A percentile compares a stretch with the other conserved stretches of the same genome.
These are phyloP conservation scores for Hipposideros larvatus DNA, from an alignment of 2,797 vertebrate species.

Conservation along the genomic window DNA sequence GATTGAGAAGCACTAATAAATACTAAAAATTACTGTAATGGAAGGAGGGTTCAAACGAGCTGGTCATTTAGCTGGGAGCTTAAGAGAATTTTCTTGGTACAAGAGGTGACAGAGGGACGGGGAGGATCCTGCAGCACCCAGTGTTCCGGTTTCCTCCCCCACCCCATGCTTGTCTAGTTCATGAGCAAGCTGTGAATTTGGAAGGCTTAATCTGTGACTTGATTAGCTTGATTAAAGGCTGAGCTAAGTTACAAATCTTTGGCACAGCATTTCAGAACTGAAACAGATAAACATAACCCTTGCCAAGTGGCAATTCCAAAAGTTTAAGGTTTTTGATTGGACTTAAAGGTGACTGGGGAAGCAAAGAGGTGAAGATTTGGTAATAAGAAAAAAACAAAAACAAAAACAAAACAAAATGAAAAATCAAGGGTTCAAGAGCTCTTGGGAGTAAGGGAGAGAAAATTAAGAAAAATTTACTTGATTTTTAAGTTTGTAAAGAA, in stretches of 20 bases:
- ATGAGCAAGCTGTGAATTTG: conserved; percentile 74
- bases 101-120: conserved; percentile 56
- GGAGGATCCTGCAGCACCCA: background rate
- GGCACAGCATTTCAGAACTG: conserved; percentile 38
- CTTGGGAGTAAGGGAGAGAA: background rate
- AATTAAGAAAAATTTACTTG: conserved; percentile 18
- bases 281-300: conserved; percentile 50
- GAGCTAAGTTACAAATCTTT: conserved; percentile 38
- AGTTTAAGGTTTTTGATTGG: background rate
- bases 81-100: conserved; percentile 48
- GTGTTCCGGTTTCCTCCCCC: conserved; percentile 59
- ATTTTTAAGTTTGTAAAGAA: conserved; percentile 42
- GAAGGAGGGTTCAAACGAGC: background rate
- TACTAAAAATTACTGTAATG: background rate
- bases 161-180: conserved; percentile 24
- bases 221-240: conserved; percentile 39
- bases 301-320: background rate
- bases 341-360: background rate
- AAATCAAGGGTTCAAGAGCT: background rate
- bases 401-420: background rate
- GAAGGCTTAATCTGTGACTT: conserved; percentile 54
- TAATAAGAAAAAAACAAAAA: background rate
- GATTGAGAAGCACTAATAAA: background rate
- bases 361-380: background rate
- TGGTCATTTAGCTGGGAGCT: conserved; percentile 38